Evolutionary conservation across 1,140 invertebrate species (phyloP).

Genomic region (Laupala kohalensis): DNA sequence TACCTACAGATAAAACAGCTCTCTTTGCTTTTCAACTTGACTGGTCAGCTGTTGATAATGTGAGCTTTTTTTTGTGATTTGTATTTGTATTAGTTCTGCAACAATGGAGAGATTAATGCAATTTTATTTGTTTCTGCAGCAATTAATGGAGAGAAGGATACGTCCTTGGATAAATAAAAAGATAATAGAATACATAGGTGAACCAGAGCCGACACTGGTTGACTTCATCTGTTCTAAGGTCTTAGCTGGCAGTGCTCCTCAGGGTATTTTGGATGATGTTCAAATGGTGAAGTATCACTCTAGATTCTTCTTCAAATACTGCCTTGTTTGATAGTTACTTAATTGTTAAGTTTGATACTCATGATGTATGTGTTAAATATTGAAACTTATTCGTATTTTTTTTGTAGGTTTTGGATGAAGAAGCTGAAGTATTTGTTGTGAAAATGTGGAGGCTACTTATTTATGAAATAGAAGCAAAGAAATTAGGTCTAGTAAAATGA

Average conservation of each 20-base stretch:
- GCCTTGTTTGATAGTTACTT: background rate
- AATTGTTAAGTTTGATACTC: no score
- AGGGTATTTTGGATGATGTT: conserved; percentile 92
- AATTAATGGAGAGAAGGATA: conserved; percentile 91
- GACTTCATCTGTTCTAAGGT: conserved; percentile 97
- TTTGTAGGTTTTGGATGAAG: conserved; percentile 89
- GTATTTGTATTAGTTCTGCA: background rate
- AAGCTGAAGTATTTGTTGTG: conserved; percentile 98
- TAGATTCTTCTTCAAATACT: background rate
- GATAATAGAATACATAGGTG: conserved; percentile 98
- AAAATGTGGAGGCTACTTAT: conserved; percentile 99
- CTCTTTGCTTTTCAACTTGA: conserved; percentile 89
- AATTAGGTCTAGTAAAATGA: conserved; percentile 67
- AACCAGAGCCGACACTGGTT: conserved; percentile 94
- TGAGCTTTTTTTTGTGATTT: conserved; percentile 27
- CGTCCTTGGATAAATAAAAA: conserved; percentile 99
- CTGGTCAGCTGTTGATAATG: conserved; percentile 74
- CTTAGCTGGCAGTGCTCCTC: conserved; percentile 77
- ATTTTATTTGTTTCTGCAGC: conserved; percentile 26
- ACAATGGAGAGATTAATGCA: background rate
- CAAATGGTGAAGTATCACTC: conserved; percentile 68
- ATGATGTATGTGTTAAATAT: no score
- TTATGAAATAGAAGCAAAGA: conserved; percentile 98
- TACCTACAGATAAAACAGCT: conserved; percentile 92
- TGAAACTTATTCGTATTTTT: background rate